These are phyloP conservation scores for Uloborus plumipes DNA, from an alignment of 2,888 invertebrate species.

Conservation along the genomic window DNA sequence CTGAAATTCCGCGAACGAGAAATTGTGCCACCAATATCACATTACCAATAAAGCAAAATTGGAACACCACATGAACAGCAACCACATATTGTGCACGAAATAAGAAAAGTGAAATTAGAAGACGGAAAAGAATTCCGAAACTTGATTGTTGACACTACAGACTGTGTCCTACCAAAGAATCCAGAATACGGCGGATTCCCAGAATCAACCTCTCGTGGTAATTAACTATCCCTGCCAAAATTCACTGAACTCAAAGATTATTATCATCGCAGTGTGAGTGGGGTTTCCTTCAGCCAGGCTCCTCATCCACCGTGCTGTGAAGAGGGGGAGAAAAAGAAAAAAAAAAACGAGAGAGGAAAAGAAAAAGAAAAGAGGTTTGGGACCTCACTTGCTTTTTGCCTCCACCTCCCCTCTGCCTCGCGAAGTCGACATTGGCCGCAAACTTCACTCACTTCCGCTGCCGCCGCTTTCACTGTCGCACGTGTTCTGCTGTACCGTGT, in stretches of 20 bases:
- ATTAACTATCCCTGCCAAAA: slow-evolving; percentile 7
- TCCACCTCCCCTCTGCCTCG: slow-evolving; percentile 11
- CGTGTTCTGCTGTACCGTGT: too few relatives aligned
- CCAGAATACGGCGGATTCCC: too few relatives aligned
- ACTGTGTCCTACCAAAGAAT: too few relatives aligned
- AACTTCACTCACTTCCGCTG: slow-evolving; percentile 39
- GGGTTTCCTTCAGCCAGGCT: slow-evolving; percentile 36
- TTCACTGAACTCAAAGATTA: slow-evolving; percentile 37
- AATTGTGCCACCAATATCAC: too few relatives aligned
- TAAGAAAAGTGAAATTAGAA: too few relatives aligned
- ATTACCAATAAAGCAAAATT: too few relatives aligned
- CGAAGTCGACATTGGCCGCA: slow-evolving; percentile 56
- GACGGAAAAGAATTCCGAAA: too few relatives aligned
- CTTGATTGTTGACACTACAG: too few relatives aligned
- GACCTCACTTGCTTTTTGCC: slow-evolving; percentile 10
- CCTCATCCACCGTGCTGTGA: not conserved
- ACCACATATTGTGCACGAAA: too few relatives aligned
- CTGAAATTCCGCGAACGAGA: too few relatives aligned
- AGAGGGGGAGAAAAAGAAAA: slow-evolving; percentile 12
- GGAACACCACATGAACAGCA: too few relatives aligned
- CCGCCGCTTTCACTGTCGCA: slow-evolving; percentile 28
- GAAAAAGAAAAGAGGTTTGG: slow-evolving; percentile 19
- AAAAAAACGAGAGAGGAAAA: not conserved
- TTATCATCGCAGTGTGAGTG: slow-evolving; percentile 24
- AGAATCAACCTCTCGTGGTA: not conserved